Evolutionary conservation across 2,113 vertebrate genomes (phyloP).

Genomic region (Origma solitaria): DNA sequence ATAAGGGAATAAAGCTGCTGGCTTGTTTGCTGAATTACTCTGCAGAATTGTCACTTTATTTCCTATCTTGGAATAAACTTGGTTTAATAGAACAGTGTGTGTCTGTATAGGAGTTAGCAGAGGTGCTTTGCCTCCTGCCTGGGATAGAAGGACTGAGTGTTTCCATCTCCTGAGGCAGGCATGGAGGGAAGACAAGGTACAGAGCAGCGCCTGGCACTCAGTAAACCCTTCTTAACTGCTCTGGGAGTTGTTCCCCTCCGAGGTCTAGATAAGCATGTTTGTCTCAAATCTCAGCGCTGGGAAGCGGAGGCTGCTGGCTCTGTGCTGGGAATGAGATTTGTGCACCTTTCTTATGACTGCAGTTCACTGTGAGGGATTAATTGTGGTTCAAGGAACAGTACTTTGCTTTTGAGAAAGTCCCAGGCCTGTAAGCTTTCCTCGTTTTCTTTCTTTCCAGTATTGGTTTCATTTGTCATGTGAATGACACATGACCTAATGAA

Average conservation of each 20-base stretch:
- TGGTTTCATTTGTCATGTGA: not conserved
- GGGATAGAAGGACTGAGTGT: not conserved
- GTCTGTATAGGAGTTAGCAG: rapidly evolving
- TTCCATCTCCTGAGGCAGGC: not conserved
- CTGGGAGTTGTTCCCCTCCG: not conserved
- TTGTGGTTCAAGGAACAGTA: not conserved
- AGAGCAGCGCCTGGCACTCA: not conserved
- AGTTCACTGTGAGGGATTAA: not conserved
- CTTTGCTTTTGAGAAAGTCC: not conserved
- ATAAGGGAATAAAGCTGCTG: not conserved
- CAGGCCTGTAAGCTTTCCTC: not conserved
- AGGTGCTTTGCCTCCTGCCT: not conserved
- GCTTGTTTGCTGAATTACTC: not conserved
- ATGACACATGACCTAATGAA: not conserved
- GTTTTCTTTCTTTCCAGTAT: not conserved
- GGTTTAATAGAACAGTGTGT: not conserved
- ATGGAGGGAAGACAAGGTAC: not conserved
- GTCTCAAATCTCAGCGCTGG: not conserved
- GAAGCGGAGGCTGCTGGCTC: not conserved
- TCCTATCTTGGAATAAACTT: not conserved
- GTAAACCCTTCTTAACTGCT: not conserved
- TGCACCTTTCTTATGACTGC: not conserved
- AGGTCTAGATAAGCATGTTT: conserved; percentile 22
- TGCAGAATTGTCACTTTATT: not conserved
- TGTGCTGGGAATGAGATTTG: not conserved